A percentile compares a stretch with the other conserved stretches of the same genome.
Evolutionary conservation across 2,888 invertebrate genomes (phyloP).

Genomic region (Antheraea assamensis): DNA sequence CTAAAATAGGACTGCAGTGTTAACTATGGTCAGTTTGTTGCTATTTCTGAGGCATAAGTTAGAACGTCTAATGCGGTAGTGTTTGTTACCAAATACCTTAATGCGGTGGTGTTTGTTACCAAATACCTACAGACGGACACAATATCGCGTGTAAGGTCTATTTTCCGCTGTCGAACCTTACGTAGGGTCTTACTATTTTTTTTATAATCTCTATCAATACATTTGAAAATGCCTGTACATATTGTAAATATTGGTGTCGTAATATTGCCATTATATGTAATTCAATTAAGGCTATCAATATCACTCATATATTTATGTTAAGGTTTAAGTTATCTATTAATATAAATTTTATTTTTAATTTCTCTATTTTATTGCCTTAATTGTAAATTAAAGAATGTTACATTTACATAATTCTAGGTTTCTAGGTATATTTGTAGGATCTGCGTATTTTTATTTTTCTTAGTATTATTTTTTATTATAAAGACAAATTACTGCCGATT

Average conservation of each 20-base stretch:
- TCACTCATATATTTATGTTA: neutral
- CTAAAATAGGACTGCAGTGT: neutral
- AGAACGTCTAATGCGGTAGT: neutral
- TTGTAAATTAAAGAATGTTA: no score
- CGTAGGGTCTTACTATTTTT: neutral
- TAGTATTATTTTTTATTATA: no score
- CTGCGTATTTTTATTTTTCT: no score
- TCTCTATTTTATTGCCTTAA: no score
- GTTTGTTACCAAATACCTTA: neutral
- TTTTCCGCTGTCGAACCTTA: neutral
- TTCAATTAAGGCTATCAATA: neutral
- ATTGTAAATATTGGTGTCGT: neutral
- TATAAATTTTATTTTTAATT: no score
- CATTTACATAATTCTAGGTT: no score
- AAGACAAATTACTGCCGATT: no score
- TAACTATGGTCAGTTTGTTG: neutral
- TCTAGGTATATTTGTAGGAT: no score
- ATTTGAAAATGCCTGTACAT: neutral
- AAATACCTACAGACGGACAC: neutral
- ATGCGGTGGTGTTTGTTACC: neutral
- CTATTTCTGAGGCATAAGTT: neutral
- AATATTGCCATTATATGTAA: neutral
- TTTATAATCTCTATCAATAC: no score
- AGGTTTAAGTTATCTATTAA: neutral
- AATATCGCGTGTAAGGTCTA: neutral